Percentiles rank a stretch among this genome's conserved stretches.
These are phyloP conservation scores for Tethya wilhelma DNA, from an alignment of 37 sponge, comb jelly and placozoan species.

Conservation along the genomic window DNA sequence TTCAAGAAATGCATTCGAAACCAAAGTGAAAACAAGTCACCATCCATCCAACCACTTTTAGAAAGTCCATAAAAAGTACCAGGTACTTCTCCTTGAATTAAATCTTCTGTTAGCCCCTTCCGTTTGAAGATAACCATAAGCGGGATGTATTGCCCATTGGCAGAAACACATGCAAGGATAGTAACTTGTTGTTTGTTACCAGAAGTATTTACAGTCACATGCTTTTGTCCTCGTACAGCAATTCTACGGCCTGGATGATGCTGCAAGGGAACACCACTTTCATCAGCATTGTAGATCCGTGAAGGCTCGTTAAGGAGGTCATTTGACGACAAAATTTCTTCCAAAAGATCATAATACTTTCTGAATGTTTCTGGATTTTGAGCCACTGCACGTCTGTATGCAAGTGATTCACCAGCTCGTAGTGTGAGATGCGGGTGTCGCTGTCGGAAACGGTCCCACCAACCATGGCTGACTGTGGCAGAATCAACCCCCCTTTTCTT, in stretches of 20 bases:
- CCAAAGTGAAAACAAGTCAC: constrained; percentile 38
- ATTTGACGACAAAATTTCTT: constrained; percentile 30
- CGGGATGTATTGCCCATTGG: constrained; percentile 47
- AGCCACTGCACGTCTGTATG: constrained; percentile 16
- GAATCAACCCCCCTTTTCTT: not conserved
- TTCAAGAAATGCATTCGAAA: constrained; percentile 39
- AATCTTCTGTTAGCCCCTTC: not conserved
- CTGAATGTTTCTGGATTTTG: constrained; percentile 13
- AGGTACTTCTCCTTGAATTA: constrained; percentile 34
- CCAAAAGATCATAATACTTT: constrained; percentile 46
- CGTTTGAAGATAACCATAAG: constrained; percentile 47
- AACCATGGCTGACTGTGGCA: constrained; percentile 32
- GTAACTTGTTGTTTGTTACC: constrained; percentile 50
- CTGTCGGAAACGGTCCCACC: constrained; percentile 45
- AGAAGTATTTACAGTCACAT: constrained; percentile 19
- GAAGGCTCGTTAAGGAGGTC: constrained; percentile 16
- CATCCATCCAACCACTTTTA: constrained; percentile 36
- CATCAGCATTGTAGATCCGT: constrained; percentile 59
- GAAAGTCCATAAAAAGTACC: constrained; percentile 54
- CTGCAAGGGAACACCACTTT: constrained; percentile 52
- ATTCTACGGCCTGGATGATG: constrained; percentile 26
- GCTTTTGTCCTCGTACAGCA: constrained; percentile 40
- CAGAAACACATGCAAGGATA: constrained; percentile 59
- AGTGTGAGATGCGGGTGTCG: constrained; percentile 32
- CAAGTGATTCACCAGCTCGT: constrained; percentile 17